Evolutionary conservation across 2,113 vertebrate genomes (phyloP).

Genomic region (Phrynosoma blainvillii): DNA sequence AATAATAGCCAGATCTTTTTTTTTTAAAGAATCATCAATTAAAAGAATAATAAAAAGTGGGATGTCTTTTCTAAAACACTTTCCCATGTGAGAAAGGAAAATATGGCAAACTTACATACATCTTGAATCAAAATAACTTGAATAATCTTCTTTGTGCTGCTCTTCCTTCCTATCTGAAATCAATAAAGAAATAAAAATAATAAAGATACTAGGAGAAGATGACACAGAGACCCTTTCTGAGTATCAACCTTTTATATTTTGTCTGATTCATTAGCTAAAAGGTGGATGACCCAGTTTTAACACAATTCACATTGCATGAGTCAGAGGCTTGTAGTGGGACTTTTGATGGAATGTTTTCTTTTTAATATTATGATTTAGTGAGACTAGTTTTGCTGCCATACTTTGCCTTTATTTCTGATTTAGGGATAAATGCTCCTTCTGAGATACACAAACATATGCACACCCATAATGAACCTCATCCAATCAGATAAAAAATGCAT

Average conservation of each 20-base stretch:
- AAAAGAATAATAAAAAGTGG: too few species aligned
- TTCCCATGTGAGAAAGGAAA: too few species aligned
- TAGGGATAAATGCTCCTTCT: not conserved
- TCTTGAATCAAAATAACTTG: not conserved
- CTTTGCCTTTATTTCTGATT: slow-evolving; percentile 50
- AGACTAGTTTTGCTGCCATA: slow-evolving; percentile 58
- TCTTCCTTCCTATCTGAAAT: not conserved
- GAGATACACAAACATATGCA: not conserved
- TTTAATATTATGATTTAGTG: slow-evolving; percentile 33
- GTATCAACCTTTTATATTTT: slow-evolving; percentile 33
- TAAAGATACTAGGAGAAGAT: not conserved
- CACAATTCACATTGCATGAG: slow-evolving; percentile 54
- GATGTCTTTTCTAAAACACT: too few species aligned
- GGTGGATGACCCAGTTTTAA: slow-evolving; percentile 34
- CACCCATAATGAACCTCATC: not conserved
- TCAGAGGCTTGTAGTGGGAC: slow-evolving; percentile 62
- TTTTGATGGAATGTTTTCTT: slow-evolving; percentile 52
- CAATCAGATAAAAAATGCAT: too few species aligned
- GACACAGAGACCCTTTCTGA: not conserved
- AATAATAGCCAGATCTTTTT: too few species aligned
- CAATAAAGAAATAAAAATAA: not conserved
- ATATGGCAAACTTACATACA: not conserved
- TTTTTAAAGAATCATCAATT: too few species aligned
- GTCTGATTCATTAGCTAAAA: slow-evolving; percentile 38
- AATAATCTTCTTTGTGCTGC: not conserved